Conservation (phyloP, 1,140 invertebrate species). For the Dendroctonus ponderosae region DNA sequence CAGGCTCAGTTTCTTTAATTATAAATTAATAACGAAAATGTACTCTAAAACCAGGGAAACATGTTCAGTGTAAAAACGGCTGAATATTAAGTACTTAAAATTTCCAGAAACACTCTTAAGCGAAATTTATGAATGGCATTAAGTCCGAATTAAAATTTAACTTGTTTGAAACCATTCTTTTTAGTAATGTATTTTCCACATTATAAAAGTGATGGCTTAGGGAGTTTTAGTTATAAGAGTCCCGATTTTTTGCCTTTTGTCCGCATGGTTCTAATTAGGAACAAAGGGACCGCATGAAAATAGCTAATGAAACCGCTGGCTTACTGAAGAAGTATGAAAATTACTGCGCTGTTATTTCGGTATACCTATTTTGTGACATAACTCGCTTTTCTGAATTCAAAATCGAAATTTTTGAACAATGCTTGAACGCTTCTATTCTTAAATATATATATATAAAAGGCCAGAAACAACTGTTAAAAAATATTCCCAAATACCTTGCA, state of each 20-base stretch:
- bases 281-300: too few relatives aligned
- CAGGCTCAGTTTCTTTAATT: too few relatives aligned
- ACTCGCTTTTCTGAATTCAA: too few relatives aligned
- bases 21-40: too few relatives aligned
- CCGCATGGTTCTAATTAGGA: too few relatives aligned
- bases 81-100: constrained; percentile 5
- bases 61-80: not conserved
- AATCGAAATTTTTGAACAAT: not conserved
- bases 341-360: not conserved
- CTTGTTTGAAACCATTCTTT: constrained; percentile 2
- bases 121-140: constrained; percentile 12
- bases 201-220: constrained; percentile 6
- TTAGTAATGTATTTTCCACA: constrained; percentile 16
- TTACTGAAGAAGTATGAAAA: not conserved
- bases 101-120: not conserved
- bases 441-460: not conserved
- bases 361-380: too few relatives aligned
- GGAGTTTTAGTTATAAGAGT: not conserved
- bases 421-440: not conserved
- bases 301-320: too few relatives aligned
- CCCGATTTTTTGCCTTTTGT: not conserved
- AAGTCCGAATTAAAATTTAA: constrained; percentile 15
- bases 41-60: not conserved
- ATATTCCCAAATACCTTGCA: constrained; percentile 24
- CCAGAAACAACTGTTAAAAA: not conserved